These are phyloP conservation scores for Euleptes europaea DNA, from an alignment of 2,113 vertebrate species.

Conservation along the genomic window DNA sequence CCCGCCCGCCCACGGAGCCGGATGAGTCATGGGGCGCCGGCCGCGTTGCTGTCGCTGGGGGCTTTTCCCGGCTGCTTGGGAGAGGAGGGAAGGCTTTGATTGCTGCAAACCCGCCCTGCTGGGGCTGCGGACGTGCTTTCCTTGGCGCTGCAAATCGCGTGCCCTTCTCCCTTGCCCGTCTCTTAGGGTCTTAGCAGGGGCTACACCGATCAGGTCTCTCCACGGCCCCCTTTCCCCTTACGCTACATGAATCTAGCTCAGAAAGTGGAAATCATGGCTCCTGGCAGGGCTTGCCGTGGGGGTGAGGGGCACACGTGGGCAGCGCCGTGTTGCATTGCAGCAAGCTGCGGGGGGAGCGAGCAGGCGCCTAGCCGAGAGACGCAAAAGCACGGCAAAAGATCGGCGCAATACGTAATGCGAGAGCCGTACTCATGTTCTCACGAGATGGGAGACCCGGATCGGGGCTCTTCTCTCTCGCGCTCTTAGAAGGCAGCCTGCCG, in stretches of 20 bases:
- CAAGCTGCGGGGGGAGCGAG: background rate
- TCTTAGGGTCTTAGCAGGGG: background rate
- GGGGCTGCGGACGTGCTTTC: no score
- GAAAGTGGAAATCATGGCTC: background rate
- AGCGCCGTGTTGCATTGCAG: background rate
- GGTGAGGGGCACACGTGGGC: background rate
- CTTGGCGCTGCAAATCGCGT: background rate
- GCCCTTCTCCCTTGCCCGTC: background rate
- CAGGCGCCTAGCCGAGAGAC: background rate
- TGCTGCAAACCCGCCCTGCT: background rate
- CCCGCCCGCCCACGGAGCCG: background rate
- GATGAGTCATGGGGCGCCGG: slow-evolving; percentile 17
- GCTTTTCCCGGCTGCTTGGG: background rate
- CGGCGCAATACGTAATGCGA: no score
- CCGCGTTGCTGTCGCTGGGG: background rate
- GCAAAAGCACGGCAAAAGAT: no score
- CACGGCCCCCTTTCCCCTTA: background rate
- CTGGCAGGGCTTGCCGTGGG: background rate
- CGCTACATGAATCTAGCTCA: background rate
- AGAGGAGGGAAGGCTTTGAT: background rate
- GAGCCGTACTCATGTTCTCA: no score
- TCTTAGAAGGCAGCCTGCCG: no score
- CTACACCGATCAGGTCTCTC: background rate
- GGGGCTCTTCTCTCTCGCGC: no score
- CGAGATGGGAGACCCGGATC: no score